phyloP scores from a whole-genome alignment of 2,797 vertebrate genomes.

The Falco naumanni region DNA sequence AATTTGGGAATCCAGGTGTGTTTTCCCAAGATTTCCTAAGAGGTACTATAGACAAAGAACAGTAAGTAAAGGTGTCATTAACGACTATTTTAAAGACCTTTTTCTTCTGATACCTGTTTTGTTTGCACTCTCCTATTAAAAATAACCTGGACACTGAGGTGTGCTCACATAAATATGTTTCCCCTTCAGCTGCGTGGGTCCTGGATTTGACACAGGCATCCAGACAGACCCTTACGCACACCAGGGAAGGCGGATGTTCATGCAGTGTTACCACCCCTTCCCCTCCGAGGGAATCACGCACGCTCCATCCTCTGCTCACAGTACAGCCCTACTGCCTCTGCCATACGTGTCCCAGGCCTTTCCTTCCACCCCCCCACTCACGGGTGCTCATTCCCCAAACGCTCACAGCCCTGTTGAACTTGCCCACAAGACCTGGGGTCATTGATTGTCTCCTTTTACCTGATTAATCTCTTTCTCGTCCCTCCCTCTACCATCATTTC shows the following conservation, averaged over 20 bases:
- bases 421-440: fast-evolving
- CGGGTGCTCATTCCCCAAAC: not conserved
- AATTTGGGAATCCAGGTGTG: not conserved
- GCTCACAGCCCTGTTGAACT: not conserved
- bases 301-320: fast-evolving
- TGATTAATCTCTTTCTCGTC: not conserved
- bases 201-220: not conserved
- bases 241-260: not conserved
- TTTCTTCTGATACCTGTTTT: not conserved
- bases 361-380: not conserved
- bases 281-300: fast-evolving
- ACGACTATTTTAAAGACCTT: not conserved
- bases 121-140: not conserved
- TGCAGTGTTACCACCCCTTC: not conserved
- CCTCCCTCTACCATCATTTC: not conserved
- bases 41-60: not conserved
- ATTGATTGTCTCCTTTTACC: slow-evolving; percentile 2
- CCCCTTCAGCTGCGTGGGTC: fast-evolving
- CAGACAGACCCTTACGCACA: fast-evolving
- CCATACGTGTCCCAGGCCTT: not conserved
- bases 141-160: not conserved
- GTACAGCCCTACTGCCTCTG: not conserved
- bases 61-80: not conserved
- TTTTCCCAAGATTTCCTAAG: not conserved
- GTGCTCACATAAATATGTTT: not conserved